Conservation (phyloP, 2,113 vertebrate species). For the Aix galericulata region DNA sequence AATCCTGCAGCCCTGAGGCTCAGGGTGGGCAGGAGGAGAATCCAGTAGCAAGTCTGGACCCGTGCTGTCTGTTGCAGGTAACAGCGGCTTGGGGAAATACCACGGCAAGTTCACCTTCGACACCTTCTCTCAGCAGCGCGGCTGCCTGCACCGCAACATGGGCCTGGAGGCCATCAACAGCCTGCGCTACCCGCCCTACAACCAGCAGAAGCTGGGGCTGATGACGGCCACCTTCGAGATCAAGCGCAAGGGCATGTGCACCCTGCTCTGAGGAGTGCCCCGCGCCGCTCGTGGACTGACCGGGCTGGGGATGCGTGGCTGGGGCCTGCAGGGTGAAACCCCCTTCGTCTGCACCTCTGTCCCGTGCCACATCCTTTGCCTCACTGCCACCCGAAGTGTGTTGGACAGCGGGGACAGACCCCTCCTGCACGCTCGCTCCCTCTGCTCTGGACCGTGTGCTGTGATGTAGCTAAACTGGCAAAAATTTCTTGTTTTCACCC, state of each 20-base stretch:
- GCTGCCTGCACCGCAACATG: slow-evolving; percentile 81
- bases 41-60: rapidly evolving
- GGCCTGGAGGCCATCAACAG: slow-evolving; percentile 82
- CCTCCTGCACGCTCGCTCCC: background rate
- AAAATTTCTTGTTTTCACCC: background rate
- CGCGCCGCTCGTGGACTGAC: rapidly evolving
- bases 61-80: slow-evolving; percentile 69
- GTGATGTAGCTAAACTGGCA: background rate
- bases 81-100: slow-evolving; percentile 86
- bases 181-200: slow-evolving; percentile 88
- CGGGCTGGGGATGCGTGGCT: background rate
- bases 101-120: slow-evolving; percentile 90
- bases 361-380: background rate
- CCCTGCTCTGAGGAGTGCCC: slow-evolving; percentile 58
- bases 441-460: rapidly evolving
- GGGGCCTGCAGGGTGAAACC: no score
- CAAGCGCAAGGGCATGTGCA: slow-evolving; percentile 62
- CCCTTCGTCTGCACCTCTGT: background rate
- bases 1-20: background rate
- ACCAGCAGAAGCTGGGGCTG: slow-evolving; percentile 71
- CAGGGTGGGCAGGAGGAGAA: background rate
- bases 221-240: slow-evolving; percentile 67
- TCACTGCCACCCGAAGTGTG: rapidly evolving
- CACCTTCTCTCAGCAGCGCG: slow-evolving; percentile 83
- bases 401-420: rapidly evolving